Conservation (phyloP, 2,113 vertebrate species). For the Micromys minutus region DNA sequence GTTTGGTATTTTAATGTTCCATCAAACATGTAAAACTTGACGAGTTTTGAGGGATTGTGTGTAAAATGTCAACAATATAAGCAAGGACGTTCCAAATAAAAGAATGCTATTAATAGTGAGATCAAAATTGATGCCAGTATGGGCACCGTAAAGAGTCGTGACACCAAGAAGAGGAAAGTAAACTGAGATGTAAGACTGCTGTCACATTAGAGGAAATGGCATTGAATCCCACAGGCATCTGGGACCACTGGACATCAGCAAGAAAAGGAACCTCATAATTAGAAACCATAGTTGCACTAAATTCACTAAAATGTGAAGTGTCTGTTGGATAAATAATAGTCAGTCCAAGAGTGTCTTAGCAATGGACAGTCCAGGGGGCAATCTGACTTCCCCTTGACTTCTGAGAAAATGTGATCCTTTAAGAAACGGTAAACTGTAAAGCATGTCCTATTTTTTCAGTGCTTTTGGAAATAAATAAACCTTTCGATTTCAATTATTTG, state of each 20-base stretch:
- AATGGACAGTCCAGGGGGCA: constrained; percentile 29
- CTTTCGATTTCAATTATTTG: constrained; percentile 81
- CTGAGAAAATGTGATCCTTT: constrained; percentile 68
- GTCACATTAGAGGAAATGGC: not conserved
- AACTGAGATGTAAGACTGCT: not conserved
- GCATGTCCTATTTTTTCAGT: constrained; percentile 5
- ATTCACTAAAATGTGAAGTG: constrained; percentile 51
- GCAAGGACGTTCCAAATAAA: not conserved
- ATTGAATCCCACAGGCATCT: not conserved
- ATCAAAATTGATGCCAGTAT: not conserved
- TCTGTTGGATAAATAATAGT: not conserved
- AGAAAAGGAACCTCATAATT: not conserved
- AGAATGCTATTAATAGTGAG: not conserved
- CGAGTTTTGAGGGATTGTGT: not conserved
- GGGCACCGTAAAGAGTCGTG: not conserved
- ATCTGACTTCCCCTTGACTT: not conserved
- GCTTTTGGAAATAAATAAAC: constrained; percentile 81
- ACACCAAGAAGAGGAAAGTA: not conserved
- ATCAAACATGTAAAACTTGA: not conserved
- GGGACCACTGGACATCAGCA: not conserved
- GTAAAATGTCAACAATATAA: constrained; percentile 2
- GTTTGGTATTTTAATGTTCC: not conserved
- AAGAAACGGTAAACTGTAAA: constrained; percentile 69
- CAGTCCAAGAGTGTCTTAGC: not conserved
- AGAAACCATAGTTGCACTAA: not conserved